These are phyloP conservation scores for Caenorhabditis sp. DNA, from an alignment of 2,888 invertebrate genomes.

Conservation along the genomic window DNA sequence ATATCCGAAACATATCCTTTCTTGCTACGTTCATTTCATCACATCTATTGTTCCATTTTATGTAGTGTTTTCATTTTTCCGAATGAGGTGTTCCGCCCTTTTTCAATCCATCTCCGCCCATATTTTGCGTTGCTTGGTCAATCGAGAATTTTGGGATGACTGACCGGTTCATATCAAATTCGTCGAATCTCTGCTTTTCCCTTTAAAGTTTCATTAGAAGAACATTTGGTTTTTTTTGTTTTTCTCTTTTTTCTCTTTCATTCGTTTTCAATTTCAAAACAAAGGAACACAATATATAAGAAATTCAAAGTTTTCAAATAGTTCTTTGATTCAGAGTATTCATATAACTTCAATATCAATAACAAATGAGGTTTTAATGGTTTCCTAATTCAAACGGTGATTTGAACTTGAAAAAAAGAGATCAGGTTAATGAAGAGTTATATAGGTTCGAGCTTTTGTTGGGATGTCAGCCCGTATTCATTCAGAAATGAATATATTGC, in stretches of 20 bases:
- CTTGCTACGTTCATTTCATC: neutral
- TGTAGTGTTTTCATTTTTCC: neutral
- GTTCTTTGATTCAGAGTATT: too few relatives aligned
- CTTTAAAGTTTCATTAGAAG: neutral
- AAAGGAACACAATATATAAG: too few relatives aligned
- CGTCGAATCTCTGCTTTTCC: constrained; percentile 11
- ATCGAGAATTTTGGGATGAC: neutral
- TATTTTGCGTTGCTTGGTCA: neutral
- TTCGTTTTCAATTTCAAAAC: neutral
- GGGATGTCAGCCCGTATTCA: too few relatives aligned
- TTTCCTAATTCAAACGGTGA: too few relatives aligned
- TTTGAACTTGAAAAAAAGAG: too few relatives aligned
- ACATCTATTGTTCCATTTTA: neutral
- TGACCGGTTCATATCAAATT: constrained; percentile 4
- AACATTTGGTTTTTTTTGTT: neutral
- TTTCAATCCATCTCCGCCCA: neutral
- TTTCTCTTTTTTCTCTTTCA: neutral
- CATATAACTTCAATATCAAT: too few relatives aligned
- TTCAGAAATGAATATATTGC: too few relatives aligned
- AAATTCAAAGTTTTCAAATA: too few relatives aligned
- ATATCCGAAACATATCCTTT: neutral
- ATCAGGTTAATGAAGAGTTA: too few relatives aligned
- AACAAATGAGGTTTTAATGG: too few relatives aligned
- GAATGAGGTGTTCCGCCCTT: neutral
- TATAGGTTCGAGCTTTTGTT: too few relatives aligned